Percentiles rank a stretch among this genome's conserved stretches.
These are phyloP conservation scores for Campoletis sonorensis DNA, from an alignment of 1,140 invertebrate species.

Conservation along the genomic window DNA sequence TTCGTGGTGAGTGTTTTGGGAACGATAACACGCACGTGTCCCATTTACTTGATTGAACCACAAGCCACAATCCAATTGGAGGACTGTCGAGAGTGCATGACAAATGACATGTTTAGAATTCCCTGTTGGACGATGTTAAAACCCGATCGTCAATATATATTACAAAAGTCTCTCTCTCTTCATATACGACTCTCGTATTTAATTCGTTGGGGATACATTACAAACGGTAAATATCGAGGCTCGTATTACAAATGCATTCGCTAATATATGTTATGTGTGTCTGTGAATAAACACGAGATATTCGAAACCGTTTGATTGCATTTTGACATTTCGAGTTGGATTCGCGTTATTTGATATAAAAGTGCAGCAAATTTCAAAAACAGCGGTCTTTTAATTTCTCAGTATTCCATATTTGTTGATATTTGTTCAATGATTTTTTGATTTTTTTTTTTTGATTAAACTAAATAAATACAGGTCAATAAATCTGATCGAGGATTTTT, in stretches of 20 bases:
- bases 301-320: no score
- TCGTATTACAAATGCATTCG: neutral
- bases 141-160: slow-evolving; percentile 35
- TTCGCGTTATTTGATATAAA: no score
- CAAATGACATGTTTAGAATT: slow-evolving; percentile 47
- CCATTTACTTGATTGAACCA: slow-evolving; percentile 46
- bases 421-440: no score
- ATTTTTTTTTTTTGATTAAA: no score
- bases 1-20: slow-evolving; percentile 8
- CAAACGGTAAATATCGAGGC: neutral
- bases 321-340: no score
- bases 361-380: no score
- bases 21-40: slow-evolving; percentile 34
- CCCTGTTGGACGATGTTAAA: slow-evolving; percentile 42
- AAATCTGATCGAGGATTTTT: no score
- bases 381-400: no score
- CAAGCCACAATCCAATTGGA: slow-evolving; percentile 45
- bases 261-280: no score
- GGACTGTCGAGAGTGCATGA: slow-evolving; percentile 44
- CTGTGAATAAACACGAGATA: no score
- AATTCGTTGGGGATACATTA: neutral
- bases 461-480: no score
- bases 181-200: slow-evolving; percentile 6
- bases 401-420: no score
- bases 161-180: neutral